Conservation (phyloP, 2,113 vertebrate genomes). For the Gracilinanus agilis region DNA sequence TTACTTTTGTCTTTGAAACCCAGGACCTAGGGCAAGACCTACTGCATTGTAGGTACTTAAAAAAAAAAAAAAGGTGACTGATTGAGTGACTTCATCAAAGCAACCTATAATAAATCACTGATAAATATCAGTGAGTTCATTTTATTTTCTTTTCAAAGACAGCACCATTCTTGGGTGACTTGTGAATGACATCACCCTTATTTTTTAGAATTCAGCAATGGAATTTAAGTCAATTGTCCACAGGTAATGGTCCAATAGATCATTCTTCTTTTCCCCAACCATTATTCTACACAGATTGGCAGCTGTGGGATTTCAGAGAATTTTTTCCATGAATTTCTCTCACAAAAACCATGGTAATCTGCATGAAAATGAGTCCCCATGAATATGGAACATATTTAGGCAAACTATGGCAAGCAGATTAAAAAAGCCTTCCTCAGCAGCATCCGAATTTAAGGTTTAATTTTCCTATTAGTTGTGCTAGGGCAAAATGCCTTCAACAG, state of each 20-base stretch:
- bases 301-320: slow-evolving; percentile 57
- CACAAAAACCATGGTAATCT: slow-evolving; percentile 65
- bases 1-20: background rate
- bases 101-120: background rate
- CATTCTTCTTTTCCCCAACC: slow-evolving; percentile 11
- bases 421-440: slow-evolving; percentile 42
- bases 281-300: slow-evolving; percentile 42
- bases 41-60: background rate
- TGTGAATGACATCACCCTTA: background rate
- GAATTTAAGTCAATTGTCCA: slow-evolving; percentile 54
- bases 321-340: slow-evolving; percentile 46
- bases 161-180: background rate
- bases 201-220: slow-evolving; percentile 7
- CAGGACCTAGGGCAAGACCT: background rate
- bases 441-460: slow-evolving; percentile 66
- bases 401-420: slow-evolving; percentile 55
- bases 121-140: background rate
- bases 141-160: background rate
- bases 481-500: slow-evolving; percentile 59
- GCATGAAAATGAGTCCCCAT: slow-evolving; percentile 62
- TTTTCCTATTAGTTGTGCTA: slow-evolving; percentile 68
- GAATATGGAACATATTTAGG: slow-evolving; percentile 61
- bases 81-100: background rate
- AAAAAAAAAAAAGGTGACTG: background rate
- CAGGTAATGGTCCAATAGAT: slow-evolving; percentile 40